Evolutionary conservation across 2,888 invertebrate species (phyloP), one percentile per base, ranked within the genome.

Genomic region (Epinotia bilunana): DNA sequence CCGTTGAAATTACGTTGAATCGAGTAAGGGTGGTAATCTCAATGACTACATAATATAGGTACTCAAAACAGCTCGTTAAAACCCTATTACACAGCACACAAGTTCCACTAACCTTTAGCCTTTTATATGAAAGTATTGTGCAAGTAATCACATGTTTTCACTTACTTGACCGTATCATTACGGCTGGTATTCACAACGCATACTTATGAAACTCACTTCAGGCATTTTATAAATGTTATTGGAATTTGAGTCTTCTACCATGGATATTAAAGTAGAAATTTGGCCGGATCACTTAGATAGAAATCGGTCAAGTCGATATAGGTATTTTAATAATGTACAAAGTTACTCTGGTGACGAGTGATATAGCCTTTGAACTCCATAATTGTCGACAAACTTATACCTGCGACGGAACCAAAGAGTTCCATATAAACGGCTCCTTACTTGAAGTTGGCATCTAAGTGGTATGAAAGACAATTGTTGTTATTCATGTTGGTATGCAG

Each of bases 81-180:
- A 67, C 13, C 1, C 46, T 18, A 28, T 58, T 70, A 61, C 16
- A 53, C 18, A 16, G 58, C 58, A 33, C 39, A 72, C 57, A 28
- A 28, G 72, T 53, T 58, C 33, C 46, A 58, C 20, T 49, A 28
- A 58, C 65, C 72, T 72, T 49, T 72, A 65, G 60, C 72, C 58
- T 65, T 43, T 39, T 16, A 39, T 43, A 68, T 65, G 49, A 60
- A 72, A 18, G n/a, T n/a, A 46, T 64, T 49, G 60, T 33, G 65
- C 65, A 33, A 28, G 72, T 65, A 73, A 73, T 70, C 65, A 49
- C 49, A 46, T 43, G 58, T 73, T 65, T 73, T 65, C 72, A 58
- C 72, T 58, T 39, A 62, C 62, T 43, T 20, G 13, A 12, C 23
- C 16, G 62, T 39, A 23, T 28, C 18, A 33, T 72, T 72, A 64